A percentile compares a stretch with the other conserved stretches of the same genome.
Conservation (phyloP, 2,797 vertebrate species). For the Etheostoma perlongum region DNA sequence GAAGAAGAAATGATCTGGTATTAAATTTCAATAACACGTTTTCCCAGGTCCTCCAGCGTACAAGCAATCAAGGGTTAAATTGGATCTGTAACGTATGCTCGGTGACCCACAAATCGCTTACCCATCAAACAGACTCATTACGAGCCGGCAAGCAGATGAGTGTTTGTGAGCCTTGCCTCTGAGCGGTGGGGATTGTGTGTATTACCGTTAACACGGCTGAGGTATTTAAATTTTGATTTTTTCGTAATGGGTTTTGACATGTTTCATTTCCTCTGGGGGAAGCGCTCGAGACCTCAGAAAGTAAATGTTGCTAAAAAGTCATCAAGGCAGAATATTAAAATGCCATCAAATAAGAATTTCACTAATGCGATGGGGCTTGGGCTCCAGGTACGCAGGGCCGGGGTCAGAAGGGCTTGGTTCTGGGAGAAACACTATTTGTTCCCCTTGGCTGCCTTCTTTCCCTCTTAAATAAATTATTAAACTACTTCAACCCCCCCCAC, state of each 20-base stretch:
- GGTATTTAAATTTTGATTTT: constrained; percentile 99
- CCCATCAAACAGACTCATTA: constrained; percentile 99
- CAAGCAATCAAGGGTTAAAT: constrained; percentile 99
- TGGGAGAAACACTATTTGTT: constrained; percentile 99
- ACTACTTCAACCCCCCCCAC: constrained; percentile 87
- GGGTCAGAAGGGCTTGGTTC: constrained; percentile 93
- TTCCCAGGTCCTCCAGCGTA: constrained; percentile 89
- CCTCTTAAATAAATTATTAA: constrained; percentile 91
- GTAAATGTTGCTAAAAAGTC: constrained; percentile 99
- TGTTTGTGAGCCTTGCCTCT: constrained; percentile 94
- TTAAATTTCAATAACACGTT: constrained; percentile 94
- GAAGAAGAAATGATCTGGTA: constrained; percentile 90
- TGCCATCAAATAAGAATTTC: constrained; percentile 99
- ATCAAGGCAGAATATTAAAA: constrained; percentile 99
- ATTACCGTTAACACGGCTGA: constrained; percentile 95
- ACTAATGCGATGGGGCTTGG: constrained; percentile 97
- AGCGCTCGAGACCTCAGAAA: constrained; percentile 98
- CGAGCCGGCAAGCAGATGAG: constrained; percentile 97
- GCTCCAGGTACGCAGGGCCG: constrained; percentile 93
- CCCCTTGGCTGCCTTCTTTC: constrained; percentile 97
- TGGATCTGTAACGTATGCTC: constrained; percentile 98
- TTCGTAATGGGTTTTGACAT: constrained; percentile 99
- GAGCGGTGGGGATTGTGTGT: constrained; percentile 96
- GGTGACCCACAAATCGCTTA: constrained; percentile 97
- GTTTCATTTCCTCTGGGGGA: constrained; percentile 99